A percentile compares a stretch with the other conserved stretches of the same genome.
Evolutionary conservation across 1,140 invertebrate genomes (phyloP).

Genomic region (Danaus plexippus): DNA sequence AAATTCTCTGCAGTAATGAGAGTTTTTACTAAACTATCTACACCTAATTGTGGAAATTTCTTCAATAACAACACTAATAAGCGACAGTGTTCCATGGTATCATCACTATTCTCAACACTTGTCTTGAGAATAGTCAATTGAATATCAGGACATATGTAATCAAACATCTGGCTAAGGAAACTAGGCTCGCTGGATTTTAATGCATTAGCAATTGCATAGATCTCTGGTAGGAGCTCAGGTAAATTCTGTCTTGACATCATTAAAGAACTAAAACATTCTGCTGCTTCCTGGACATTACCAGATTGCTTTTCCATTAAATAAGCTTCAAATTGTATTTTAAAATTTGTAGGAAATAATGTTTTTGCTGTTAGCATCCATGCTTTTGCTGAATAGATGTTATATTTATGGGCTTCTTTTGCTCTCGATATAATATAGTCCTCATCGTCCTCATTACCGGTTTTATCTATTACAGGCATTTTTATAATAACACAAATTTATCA

Average conservation of each 20-base stretch:
- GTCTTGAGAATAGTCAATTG: constrained; percentile 83
- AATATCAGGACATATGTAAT: constrained; percentile 78
- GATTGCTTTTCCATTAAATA: constrained; percentile 86
- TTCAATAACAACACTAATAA: constrained; percentile 83
- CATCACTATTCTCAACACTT: constrained; percentile 88
- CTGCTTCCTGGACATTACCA: constrained; percentile 85
- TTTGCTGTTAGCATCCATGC: constrained; percentile 93
- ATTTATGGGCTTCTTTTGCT: constrained; percentile 80
- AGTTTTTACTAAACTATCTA: constrained; percentile 83
- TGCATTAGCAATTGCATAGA: constrained; percentile 83
- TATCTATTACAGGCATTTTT: constrained; percentile 48
- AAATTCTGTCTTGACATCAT: constrained; percentile 65
- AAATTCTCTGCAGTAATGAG: constrained; percentile 84
- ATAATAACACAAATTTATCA: not conserved
- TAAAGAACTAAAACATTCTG: constrained; percentile 82
- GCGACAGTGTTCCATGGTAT: constrained; percentile 89
- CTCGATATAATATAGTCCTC: constrained; percentile 85
- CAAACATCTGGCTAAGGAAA: constrained; percentile 78
- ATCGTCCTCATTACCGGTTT: constrained; percentile 74
- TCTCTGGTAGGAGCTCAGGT: constrained; percentile 82
- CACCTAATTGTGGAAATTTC: constrained; percentile 87
- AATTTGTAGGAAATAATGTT: constrained; percentile 88
- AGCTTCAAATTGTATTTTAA: constrained; percentile 88
- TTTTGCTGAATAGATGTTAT: constrained; percentile 84
- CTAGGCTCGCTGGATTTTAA: constrained; percentile 74